These are phyloP conservation scores for Rhagium mordax DNA, from an alignment of 2,888 invertebrate species.

Conservation along the genomic window DNA sequence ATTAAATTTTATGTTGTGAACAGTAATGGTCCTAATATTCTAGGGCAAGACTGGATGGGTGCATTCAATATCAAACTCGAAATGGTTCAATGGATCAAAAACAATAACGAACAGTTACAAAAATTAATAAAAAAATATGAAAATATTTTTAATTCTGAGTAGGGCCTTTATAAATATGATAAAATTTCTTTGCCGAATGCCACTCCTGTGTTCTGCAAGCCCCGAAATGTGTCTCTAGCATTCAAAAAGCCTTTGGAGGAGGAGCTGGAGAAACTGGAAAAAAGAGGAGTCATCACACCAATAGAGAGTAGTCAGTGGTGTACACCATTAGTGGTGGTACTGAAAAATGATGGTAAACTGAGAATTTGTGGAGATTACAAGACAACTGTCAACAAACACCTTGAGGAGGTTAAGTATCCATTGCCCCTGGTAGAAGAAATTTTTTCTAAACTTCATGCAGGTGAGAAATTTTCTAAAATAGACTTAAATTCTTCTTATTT, in stretches of 20 bases:
- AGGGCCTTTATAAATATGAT: constrained; percentile 1
- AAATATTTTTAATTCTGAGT: background rate
- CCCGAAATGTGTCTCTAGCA: constrained; percentile 30
- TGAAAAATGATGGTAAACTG: no score
- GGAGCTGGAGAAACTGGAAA: constrained; percentile 14
- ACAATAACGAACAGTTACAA: background rate
- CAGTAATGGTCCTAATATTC: background rate
- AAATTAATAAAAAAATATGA: background rate
- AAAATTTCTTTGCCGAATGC: constrained; percentile 27
- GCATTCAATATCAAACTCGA: background rate
- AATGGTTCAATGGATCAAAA: background rate
- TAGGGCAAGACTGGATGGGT: background rate
- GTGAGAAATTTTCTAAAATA: no score
- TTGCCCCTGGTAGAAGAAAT: no score
- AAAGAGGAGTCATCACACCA: constrained; percentile 39
- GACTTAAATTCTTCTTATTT: no score
- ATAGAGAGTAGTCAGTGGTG: background rate
- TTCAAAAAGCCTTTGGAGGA: constrained; percentile 22
- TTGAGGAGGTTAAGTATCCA: no score
- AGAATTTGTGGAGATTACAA: no score
- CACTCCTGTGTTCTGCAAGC: constrained; percentile 33
- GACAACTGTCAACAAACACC: no score
- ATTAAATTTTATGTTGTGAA: background rate
- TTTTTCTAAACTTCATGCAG: no score
- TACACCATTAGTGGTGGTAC: no score